These are phyloP conservation scores for Limulus polyphemus DNA, from an alignment of 2,888 invertebrate genomes.

Conservation along the genomic window DNA sequence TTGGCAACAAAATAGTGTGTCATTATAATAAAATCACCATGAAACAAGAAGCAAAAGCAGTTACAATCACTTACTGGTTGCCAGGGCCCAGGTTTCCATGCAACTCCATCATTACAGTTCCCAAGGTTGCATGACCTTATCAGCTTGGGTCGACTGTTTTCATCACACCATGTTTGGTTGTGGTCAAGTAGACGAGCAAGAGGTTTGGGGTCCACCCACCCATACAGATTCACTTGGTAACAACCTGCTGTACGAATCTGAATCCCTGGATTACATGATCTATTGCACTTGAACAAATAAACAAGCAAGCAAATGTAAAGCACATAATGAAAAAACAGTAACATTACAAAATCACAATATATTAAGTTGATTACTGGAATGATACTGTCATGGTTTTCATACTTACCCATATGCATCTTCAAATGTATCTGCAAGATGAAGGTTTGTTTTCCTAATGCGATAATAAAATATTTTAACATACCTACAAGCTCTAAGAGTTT, in stretches of 20 bases:
- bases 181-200: not conserved
- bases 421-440: too few species aligned
- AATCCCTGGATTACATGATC: conserved; percentile 46
- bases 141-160: conserved; percentile 5
- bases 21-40: too few species aligned
- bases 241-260: conserved; percentile 48
- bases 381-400: too few species aligned
- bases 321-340: too few species aligned
- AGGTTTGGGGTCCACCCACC: conserved; percentile 42
- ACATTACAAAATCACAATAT: too few species aligned
- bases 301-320: conserved; percentile 23
- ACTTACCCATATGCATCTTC: too few species aligned
- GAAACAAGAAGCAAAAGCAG: too few species aligned
- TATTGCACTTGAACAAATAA: conserved; percentile 52
- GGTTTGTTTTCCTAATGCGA: too few species aligned
- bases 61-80: conserved; percentile 31
- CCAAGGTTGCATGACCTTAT: conserved; percentile 41
- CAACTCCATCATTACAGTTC: conserved; percentile 43
- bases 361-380: too few species aligned
- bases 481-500: too few species aligned
- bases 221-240: conserved; percentile 44
- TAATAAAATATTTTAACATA: too few species aligned
- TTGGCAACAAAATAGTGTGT: too few species aligned
- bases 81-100: conserved; percentile 48
- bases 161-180: conserved; percentile 5